Base-by-base conservation (phyloP, 2,888 invertebrate species). In the Plagiodera versicolora region DNA sequence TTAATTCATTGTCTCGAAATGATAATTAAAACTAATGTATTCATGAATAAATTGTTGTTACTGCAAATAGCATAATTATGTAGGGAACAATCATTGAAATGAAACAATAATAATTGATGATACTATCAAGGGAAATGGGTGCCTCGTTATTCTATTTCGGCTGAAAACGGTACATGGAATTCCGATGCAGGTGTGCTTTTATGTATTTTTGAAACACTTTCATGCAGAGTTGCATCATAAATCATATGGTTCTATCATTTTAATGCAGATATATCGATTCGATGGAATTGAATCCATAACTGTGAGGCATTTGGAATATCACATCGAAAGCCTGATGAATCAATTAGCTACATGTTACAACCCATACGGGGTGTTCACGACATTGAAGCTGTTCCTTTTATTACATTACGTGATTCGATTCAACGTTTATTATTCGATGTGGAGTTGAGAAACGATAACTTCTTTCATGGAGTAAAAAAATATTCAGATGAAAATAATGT, bases 141-240 rank as follows among this genome's bases (percentile, higher is more conserved):
- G 10, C 51, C 44, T 56, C 50, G 58, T 60, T 56, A 60, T 63
- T 60, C 45, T 55, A 56, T 60, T 28, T 50, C 32, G 30, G 35
- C 32, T 49, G 20, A 45, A 50, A 55, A 60, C 50, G 55, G 46
- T 55, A 55, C 45, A 60, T 51, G 50, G 32, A 46, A 32, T 55
- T 60, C 39, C 55, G 45, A 55, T 46, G 44, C 60, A 60, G 60
- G 60, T 60, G 60, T 30, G 55, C 55, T 52, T 60, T 55, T 60
- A 60, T 60, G 45, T 49, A 60, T 60, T 60, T 60, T 60, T 60
- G 60, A 60, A 60, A 50, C 55, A 60, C 60, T 55, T 59, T 45
- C 50, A 49, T 49, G 59, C 32, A 59, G 54, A 49, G 49, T 59
- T 55, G 60, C 51, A 50, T 55, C 60, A 60, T 60, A 60, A 60